phyloP scores from a whole-genome alignment of 2,797 vertebrate genomes.

The Coregonus sp. region DNA sequence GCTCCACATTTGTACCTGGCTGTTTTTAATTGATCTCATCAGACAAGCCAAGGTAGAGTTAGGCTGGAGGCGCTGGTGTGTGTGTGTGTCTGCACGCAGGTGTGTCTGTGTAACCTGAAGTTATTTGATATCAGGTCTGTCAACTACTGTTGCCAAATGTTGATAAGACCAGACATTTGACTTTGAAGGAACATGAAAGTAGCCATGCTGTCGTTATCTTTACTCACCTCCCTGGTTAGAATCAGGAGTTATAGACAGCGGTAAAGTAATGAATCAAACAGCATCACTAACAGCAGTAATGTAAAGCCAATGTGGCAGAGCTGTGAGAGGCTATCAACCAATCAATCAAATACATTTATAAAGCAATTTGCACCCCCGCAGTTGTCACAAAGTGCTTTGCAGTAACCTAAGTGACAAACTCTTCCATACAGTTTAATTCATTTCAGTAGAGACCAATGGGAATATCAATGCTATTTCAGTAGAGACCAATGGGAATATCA shows the following conservation, averaged over 20 bases:
- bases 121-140: neutral
- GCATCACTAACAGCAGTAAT: neutral
- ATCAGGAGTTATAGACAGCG: neutral
- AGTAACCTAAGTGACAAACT: neutral
- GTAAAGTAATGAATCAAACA: neutral
- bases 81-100: neutral
- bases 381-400: neutral
- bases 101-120: constrained; percentile 8
- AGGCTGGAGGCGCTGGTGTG: neutral
- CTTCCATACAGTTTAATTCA: no score
- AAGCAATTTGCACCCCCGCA: no score
- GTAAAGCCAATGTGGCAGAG: neutral
- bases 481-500: no score
- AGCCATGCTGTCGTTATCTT: constrained; percentile 13
- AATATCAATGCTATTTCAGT: no score
- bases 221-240: neutral
- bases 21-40: constrained; percentile 4
- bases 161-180: constrained; percentile 14
- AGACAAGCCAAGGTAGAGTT: neutral
- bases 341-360: no score
- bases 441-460: no score
- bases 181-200: constrained; percentile 13
- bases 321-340: neutral
- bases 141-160: constrained; percentile 7
- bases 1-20: neutral